Conservation (phyloP, 1,140 invertebrate species). For the Papilio polytes region DNA sequence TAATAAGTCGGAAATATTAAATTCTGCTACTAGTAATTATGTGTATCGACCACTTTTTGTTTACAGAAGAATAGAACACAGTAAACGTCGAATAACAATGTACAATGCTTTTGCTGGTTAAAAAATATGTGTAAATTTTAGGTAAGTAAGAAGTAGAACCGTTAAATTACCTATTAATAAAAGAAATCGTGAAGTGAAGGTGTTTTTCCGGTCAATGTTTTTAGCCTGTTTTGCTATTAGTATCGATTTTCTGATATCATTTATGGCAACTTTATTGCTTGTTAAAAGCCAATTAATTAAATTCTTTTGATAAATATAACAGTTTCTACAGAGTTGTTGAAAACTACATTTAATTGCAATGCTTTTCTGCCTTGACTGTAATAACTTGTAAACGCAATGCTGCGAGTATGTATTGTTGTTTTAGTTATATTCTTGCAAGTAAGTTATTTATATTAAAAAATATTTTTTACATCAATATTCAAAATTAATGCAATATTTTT, state of each 20-base stretch:
- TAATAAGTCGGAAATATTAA: conserved; percentile 45
- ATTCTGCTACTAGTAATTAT: conserved; percentile 60
- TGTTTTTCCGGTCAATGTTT: not conserved
- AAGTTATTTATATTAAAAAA: not conserved
- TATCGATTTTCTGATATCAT: not conserved
- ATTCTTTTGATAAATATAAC: not conserved
- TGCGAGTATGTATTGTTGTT: conserved; percentile 5
- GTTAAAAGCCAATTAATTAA: conserved; percentile 23
- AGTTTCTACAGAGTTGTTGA: not conserved
- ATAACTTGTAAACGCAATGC: conserved; percentile 14
- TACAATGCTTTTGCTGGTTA: conserved; percentile 76
- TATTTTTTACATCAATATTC: not conserved
- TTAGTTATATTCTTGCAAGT: conserved; percentile 9
- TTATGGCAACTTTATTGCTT: not conserved
- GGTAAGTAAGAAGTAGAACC: not conserved
- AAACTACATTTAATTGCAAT: not conserved
- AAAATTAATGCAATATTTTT: conserved; percentile 10
- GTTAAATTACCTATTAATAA: too few relatives aligned
- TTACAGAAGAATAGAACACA: conserved; percentile 71
- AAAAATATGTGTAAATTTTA: not conserved
- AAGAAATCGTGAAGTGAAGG: not conserved
- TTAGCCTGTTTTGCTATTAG: not conserved
- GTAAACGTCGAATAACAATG: conserved; percentile 71
- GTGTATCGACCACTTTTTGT: conserved; percentile 68
- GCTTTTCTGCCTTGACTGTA: not conserved